Conservation (phyloP, 2,113 vertebrate species). For the Mustela lutreola region DNA sequence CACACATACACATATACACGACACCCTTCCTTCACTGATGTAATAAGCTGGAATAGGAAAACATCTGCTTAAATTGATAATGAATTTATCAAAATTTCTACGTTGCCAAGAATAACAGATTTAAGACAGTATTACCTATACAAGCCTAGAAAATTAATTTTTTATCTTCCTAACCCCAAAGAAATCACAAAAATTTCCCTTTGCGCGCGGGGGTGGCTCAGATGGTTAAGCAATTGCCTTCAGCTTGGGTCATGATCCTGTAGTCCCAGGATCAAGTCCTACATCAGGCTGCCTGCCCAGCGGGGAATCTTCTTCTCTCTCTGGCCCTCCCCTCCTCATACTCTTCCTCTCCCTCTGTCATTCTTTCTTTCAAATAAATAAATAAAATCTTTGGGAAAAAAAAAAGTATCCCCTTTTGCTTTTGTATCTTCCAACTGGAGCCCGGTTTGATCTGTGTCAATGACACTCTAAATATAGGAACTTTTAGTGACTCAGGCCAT, state of each 20-base stretch:
- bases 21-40: neutral
- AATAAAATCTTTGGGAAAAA: too few species aligned
- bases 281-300: too few species aligned
- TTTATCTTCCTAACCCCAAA: conserved; percentile 52
- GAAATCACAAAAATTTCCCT: conserved; percentile 29
- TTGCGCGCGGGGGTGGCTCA: neutral
- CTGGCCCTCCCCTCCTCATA: too few species aligned
- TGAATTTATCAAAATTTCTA: conserved; percentile 50
- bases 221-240: too few species aligned
- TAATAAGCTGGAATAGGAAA: neutral
- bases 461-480: conserved; percentile 37
- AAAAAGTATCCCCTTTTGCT: conserved; percentile 8
- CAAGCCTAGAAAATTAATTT: conserved; percentile 59
- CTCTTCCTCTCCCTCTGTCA: too few species aligned
- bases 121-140: neutral
- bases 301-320: too few species aligned
- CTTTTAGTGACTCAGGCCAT: conserved; percentile 23
- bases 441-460: conserved; percentile 67
- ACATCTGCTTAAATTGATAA: neutral
- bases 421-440: neutral
- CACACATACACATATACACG: neutral
- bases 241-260: too few species aligned
- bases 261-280: too few species aligned
- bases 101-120: conserved; percentile 14
- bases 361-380: too few species aligned